A percentile compares a stretch with the other conserved stretches of the same genome.
Conservation (phyloP, 2,797 vertebrate genomes). For the Eulemur rubriventer region DNA sequence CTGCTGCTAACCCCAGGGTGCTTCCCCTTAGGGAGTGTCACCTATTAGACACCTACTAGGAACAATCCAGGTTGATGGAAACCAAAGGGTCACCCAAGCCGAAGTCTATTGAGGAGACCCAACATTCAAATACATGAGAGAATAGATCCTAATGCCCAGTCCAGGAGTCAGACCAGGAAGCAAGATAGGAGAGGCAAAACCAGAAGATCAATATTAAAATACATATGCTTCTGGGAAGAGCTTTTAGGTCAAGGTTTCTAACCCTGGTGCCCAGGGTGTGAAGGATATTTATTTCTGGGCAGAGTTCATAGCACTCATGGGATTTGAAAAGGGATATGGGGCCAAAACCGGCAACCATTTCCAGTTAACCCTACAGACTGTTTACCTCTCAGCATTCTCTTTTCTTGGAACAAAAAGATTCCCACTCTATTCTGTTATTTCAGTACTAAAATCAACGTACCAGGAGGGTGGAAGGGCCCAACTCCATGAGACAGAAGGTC, state of each 20-base stretch:
- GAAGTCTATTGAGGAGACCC: neutral
- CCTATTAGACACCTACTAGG: neutral
- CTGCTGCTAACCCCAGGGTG: neutral
- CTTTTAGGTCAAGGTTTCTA: neutral
- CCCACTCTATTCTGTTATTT: neutral
- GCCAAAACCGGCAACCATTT: neutral
- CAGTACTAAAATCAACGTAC: neutral
- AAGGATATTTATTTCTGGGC: neutral
- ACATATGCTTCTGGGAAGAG: neutral
- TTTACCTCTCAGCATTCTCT: neutral
- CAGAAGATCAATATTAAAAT: neutral
- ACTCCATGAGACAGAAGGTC: neutral
- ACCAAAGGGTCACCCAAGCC: neutral
- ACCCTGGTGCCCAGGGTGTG: neutral
- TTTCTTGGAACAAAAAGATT: neutral
- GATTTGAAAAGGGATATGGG: neutral
- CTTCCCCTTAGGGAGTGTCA: neutral
- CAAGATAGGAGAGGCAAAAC: neutral
- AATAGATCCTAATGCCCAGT: neutral
- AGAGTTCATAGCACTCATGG: neutral
- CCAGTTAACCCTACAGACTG: neutral
- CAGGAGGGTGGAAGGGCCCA: neutral
- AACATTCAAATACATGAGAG: neutral
- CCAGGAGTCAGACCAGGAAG: neutral
- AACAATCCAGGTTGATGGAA: neutral